A percentile compares a stretch with the other conserved stretches of the same genome.
Evolutionary conservation across 1,140 invertebrate genomes (phyloP).

Genomic region (Phortica variegata): DNA sequence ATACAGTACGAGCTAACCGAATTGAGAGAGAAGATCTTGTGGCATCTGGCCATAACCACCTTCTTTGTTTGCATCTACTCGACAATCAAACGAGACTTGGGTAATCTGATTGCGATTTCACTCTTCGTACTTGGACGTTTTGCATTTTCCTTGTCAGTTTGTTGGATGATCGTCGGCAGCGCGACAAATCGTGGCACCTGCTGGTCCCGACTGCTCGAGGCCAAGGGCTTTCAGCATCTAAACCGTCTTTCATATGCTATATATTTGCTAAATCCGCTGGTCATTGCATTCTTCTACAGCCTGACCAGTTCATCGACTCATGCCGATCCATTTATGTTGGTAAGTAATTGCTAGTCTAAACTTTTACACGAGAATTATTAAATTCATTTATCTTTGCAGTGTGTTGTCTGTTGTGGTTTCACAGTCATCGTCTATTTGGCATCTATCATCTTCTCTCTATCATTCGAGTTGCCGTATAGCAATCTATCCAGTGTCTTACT

Average conservation of each 20-base stretch:
- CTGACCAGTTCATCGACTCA: constrained; percentile 39
- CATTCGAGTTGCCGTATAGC: constrained; percentile 52
- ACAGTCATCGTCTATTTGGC: constrained; percentile 42
- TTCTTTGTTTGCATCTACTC: constrained; percentile 43
- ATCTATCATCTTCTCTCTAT: constrained; percentile 45
- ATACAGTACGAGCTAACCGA: constrained; percentile 29
- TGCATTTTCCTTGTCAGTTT: constrained; percentile 36
- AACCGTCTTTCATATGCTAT: constrained; percentile 52
- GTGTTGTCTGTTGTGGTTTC: constrained; percentile 40
- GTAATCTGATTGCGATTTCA: constrained; percentile 26
- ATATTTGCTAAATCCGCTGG: constrained; percentile 50
- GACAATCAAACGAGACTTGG: constrained; percentile 45
- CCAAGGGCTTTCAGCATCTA: constrained; percentile 44
- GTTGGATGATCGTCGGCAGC: constrained; percentile 54
- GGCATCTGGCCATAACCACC: constrained; percentile 34
- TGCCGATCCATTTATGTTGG: constrained; percentile 46
- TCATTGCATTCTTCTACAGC: constrained; percentile 42
- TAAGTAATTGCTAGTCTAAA: constrained; percentile 14
- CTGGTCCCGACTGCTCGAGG: constrained; percentile 49
- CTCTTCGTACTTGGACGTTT: constrained; percentile 39
- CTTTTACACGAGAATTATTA: constrained; percentile 1
- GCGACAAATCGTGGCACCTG: constrained; percentile 37
- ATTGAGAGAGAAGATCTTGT: constrained; percentile 25
- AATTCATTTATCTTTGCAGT: constrained; percentile 21
- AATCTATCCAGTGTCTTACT: constrained; percentile 44